Conservation (phyloP, 2,113 vertebrate genomes). For the Poeciliopsis prolifica region DNA sequence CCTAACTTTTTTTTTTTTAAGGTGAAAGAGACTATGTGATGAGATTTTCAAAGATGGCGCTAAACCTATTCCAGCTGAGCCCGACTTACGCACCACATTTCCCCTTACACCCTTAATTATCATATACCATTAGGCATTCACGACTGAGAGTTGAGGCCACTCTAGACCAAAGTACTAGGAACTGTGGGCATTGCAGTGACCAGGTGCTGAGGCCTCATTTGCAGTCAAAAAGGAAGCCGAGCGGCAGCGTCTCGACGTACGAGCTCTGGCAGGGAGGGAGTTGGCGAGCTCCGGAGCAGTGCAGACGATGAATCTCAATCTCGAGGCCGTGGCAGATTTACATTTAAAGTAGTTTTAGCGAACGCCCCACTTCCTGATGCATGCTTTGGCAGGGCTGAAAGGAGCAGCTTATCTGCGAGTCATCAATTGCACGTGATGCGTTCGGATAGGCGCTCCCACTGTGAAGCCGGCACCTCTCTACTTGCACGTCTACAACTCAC, state of each 20-base stretch:
- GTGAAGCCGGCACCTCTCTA: slow-evolving; percentile 48
- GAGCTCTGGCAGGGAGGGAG: slow-evolving; percentile 56
- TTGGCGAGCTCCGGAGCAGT: slow-evolving; percentile 56
- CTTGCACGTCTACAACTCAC: slow-evolving; percentile 46
- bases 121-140: slow-evolving; percentile 32
- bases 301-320: slow-evolving; percentile 78
- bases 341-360: slow-evolving; percentile 83
- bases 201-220: slow-evolving; percentile 59
- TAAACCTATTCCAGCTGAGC: slow-evolving; percentile 30
- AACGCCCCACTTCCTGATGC: slow-evolving; percentile 75
- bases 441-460: slow-evolving; percentile 58
- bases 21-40: slow-evolving; percentile 4
- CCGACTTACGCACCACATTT: slow-evolving; percentile 21
- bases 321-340: slow-evolving; percentile 76
- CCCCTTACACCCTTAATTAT: slow-evolving; percentile 33
- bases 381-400: slow-evolving; percentile 66
- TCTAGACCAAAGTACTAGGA: slow-evolving; percentile 20
- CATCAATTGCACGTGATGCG: slow-evolving; percentile 72
- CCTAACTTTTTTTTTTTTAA: not conserved
- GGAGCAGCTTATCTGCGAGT: slow-evolving; percentile 73
- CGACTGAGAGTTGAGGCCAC: slow-evolving; percentile 20
- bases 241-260: slow-evolving; percentile 57
- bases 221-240: slow-evolving; percentile 60
- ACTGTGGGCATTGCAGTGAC: slow-evolving; percentile 41
- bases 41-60: slow-evolving; percentile 34